Percentiles rank a stretch among this genome's conserved stretches.
Evolutionary conservation across 2,888 invertebrate genomes (phyloP).

Genomic region (Unio pictorum): DNA sequence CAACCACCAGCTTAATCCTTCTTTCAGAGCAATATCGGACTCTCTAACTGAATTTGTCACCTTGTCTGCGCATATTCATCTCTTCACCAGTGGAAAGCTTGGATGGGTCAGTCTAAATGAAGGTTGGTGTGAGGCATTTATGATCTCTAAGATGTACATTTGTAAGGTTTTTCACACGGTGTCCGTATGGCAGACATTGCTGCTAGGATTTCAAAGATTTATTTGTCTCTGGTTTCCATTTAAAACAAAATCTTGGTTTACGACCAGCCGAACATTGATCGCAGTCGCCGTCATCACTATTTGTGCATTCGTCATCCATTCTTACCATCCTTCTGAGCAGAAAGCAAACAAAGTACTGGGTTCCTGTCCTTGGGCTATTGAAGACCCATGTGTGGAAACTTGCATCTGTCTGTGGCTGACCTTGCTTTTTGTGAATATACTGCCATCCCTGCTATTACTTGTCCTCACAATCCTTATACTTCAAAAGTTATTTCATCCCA

Average conservation of each 20-base stretch:
- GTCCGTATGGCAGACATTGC: conserved; percentile 37
- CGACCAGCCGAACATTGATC: conserved; percentile 3
- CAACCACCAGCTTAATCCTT: no score
- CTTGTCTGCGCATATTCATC: conserved; percentile 10
- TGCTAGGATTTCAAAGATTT: conserved; percentile 34
- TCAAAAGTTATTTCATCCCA: no score
- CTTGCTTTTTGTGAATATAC: conserved; percentile 13
- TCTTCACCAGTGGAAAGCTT: no score
- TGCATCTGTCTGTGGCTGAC: conserved; percentile 12
- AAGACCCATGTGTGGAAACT: conserved; percentile 4
- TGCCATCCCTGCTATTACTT: conserved; percentile 24
- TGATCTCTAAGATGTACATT: conserved; percentile 24
- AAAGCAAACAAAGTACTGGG: conserved; percentile 11
- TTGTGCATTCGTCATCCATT: conserved; percentile 8
- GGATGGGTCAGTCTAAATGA: conserved; percentile 2
- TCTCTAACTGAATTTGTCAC: conserved; percentile 17
- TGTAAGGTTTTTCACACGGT: conserved; percentile 30
- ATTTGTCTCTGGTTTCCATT: conserved; percentile 16
- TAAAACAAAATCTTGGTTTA: no score
- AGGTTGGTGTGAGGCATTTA: conserved; percentile 15
- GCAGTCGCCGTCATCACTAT: conserved; percentile 11
- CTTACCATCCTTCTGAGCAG: conserved; percentile 13
- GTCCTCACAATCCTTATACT: no score
- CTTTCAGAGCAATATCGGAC: conserved; percentile 18
- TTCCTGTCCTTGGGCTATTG: conserved; percentile 11